phyloP scores from a whole-genome alignment of 2,113 vertebrate genomes.

The Gymnarchus niloticus region DNA sequence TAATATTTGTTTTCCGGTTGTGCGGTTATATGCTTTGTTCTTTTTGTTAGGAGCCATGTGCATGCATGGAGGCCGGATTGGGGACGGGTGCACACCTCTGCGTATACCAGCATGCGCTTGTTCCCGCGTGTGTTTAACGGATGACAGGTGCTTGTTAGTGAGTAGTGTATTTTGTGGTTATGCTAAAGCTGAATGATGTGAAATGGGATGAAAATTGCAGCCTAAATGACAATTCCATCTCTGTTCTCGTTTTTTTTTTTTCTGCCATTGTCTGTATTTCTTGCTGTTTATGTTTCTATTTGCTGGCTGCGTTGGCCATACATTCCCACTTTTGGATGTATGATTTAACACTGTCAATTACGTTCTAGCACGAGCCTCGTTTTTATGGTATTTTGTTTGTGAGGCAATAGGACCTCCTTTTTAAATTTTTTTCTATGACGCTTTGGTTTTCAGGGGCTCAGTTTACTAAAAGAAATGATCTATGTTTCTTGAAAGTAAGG shows the following conservation, averaged over 20 bases:
- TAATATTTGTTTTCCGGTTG: slow-evolving; percentile 2
- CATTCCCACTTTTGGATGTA: not conserved
- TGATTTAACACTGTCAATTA: slow-evolving; percentile 16
- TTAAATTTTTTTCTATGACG: not conserved
- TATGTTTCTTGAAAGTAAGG: not conserved
- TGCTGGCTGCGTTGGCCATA: not conserved
- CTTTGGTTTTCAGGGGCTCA: not conserved
- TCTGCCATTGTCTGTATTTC: not conserved
- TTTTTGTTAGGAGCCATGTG: not conserved
- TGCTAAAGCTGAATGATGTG: slow-evolving; percentile 14
- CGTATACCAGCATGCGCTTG: not conserved
- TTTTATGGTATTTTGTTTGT: not conserved
- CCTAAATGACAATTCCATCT: slow-evolving; percentile 17
- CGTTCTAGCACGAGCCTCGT: not conserved
- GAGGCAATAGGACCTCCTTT: not conserved
- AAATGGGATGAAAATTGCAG: slow-evolving; percentile 9
- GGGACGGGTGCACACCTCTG: not conserved
- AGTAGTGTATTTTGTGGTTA: not conserved
- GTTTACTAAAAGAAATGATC: not conserved
- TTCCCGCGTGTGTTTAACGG: slow-evolving; percentile 17
- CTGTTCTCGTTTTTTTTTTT: not conserved
- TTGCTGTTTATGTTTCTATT: not conserved
- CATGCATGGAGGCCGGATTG: not conserved
- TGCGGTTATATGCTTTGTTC: not conserved
- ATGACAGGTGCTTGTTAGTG: not conserved